Evolutionary conservation across 2,797 vertebrate species (phyloP), one percentile per base, ranked within the genome.

Genomic region (Microcaecilia unicolor): DNA sequence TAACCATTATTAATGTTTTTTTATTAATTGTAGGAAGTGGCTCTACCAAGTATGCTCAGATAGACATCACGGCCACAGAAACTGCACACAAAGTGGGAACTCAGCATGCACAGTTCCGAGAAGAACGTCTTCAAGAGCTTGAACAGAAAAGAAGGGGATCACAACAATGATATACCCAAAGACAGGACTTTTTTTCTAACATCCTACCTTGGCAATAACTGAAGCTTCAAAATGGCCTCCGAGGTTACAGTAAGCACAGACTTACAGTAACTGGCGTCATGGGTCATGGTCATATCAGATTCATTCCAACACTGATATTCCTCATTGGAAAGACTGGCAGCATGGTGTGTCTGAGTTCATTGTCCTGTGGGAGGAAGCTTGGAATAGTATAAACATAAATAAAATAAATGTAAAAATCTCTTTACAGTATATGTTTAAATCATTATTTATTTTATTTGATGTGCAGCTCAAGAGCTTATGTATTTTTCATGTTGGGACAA

Each of bases 11-110:
- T n/a, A n/a, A n/a, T n/a, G n/a, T 9, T 18, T 33, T n/a, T 31
- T n/a, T 20, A 18, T 15, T 31, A 24, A 24, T 61, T 55, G 8
- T 69, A 92, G 88, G 82, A 25, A 58, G 70, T 0, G 66, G 78
- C 9, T 58, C 85, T n/a, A 85, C 82, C 18, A 73, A 78, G 9
- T 90, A 91, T 0, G 84, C 84, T 15, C 90, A 90, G 66, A 91
- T 90, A 3, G 70, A 95, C 70, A 76, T 88, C 8, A 22, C 55
- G 3, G 86, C 90, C 46, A 91, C 88, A 0, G 88, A 86, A 73
- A 89, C 81, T 0, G 88, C 86, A 5, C 90, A 87, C 50, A 80
- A 81, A 28, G 88, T 87, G 40, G 88, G 89, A 14, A 76, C 64
- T 1, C 86, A 70, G 71, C 88, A 87, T 0, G 86, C 83, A 1